Percentiles rank a stretch among this genome's conserved stretches.
phyloP scores from a whole-genome alignment of 2,113 vertebrate species.

The Alethe castanea region DNA sequence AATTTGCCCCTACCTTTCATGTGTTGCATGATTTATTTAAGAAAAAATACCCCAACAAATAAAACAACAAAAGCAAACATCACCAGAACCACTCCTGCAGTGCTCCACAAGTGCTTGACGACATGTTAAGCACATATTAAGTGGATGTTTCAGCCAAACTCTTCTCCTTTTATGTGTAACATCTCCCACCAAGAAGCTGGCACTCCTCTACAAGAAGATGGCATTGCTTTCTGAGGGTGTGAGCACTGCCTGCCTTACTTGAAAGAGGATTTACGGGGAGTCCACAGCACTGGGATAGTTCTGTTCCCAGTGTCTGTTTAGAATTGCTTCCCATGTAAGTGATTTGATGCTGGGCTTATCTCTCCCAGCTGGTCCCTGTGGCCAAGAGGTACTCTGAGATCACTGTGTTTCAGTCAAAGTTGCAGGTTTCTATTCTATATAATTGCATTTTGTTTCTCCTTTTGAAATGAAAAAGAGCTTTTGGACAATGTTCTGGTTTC shows the following conservation, averaged over 20 bases:
- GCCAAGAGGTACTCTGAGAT: constrained; percentile 9
- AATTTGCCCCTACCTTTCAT: constrained; percentile 52
- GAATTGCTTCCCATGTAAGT: background rate
- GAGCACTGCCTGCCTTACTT: constrained; percentile 19
- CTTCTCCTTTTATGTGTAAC: background rate
- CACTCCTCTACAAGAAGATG: background rate
- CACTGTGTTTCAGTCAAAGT: constrained; percentile 40
- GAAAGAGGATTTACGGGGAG: constrained; percentile 42
- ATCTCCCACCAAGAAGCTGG: background rate
- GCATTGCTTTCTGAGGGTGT: background rate
- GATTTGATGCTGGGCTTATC: background rate
- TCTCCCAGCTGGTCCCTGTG: background rate
- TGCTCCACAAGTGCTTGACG: constrained; percentile 29
- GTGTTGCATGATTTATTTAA: constrained; percentile 7
- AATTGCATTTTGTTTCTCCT: constrained; percentile 48
- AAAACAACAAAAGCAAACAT: background rate
- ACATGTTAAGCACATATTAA: background rate
- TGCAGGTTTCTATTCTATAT: constrained; percentile 62
- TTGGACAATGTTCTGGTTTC: constrained; percentile 11
- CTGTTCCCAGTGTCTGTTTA: constrained; percentile 7
- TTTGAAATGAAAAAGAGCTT: constrained; percentile 39
- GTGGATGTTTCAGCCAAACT: background rate
- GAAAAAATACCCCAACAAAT: background rate
- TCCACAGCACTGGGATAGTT: background rate
- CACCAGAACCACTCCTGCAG: background rate